Evolutionary conservation across 2,113 vertebrate genomes (phyloP).

Genomic region (Mugil cephalus): DNA sequence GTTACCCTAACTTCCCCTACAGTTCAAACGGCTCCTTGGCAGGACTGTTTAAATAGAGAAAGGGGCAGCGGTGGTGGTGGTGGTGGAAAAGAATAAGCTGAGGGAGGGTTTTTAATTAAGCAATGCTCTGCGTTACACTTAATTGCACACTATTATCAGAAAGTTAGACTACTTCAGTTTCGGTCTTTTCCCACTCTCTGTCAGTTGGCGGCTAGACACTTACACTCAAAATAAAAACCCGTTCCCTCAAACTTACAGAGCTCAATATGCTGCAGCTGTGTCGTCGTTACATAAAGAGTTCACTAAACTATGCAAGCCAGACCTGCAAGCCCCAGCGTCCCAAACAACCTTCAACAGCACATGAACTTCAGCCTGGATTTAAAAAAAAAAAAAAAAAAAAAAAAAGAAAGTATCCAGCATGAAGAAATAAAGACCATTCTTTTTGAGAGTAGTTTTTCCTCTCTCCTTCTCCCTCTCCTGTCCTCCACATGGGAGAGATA

Average conservation of each 20-base stretch:
- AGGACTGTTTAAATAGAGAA: slow-evolving; percentile 64
- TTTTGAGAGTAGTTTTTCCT: slow-evolving; percentile 64
- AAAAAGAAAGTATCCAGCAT: slow-evolving; percentile 69
- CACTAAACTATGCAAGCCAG: slow-evolving; percentile 52
- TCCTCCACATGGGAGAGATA: slow-evolving; percentile 83
- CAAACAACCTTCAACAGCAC: slow-evolving; percentile 76
- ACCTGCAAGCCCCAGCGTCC: slow-evolving; percentile 56
- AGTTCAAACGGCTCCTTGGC: slow-evolving; percentile 60
- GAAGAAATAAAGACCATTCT: slow-evolving; percentile 74
- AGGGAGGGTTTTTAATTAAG: slow-evolving; percentile 80
- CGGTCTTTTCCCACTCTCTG: slow-evolving; percentile 33
- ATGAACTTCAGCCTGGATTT: slow-evolving; percentile 68
- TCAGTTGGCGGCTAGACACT: slow-evolving; percentile 32
- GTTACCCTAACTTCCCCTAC: slow-evolving; percentile 68
- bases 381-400: slow-evolving; percentile 42
- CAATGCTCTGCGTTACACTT: slow-evolving; percentile 63
- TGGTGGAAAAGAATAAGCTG: slow-evolving; percentile 52
- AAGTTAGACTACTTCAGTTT: slow-evolving; percentile 52
- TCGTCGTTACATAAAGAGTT: slow-evolving; percentile 50
- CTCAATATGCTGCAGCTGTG: slow-evolving; percentile 37
- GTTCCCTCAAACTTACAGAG: slow-evolving; percentile 5
- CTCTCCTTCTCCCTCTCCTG: slow-evolving; percentile 60
- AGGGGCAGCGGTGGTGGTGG: slow-evolving; percentile 38
- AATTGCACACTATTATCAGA: slow-evolving; percentile 59
- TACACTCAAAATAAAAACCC: slow-evolving; percentile 16